Evolutionary conservation across 2,888 invertebrate species (phyloP), one percentile per base, ranked within the genome.

Genomic region (Mimas tiliae): DNA sequence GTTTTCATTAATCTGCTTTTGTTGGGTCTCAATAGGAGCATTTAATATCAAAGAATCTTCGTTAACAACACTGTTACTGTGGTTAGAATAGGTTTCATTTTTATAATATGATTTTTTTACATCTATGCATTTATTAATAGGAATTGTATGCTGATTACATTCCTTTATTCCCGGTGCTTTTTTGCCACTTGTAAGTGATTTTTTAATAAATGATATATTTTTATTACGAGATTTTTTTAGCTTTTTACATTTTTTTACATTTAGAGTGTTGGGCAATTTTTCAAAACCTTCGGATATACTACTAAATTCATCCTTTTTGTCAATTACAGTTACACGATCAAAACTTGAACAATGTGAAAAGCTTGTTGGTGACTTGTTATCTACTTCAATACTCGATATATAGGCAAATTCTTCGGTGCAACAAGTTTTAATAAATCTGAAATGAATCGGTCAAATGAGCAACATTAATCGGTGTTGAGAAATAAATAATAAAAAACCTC

Each of bases 261-360:
- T 73, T 19, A 73, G 72, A 7, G 69, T 64, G 65, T 69, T 77
- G 2, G 70, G 19, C 21, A 77, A 73, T 62, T 79, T 75, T 69
- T 79, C 74, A 53, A 81, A 72, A 67, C 74, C 71, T 68, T 76
- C 50, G 58, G 76, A 76, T 21, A 80, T 70, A 70, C 79, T 72
- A 34, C 62, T 74, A 63, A 81, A 76, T 12, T 85, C 77, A 50
- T 82, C 77, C 67, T 84, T 70, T 42, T 86, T 89, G 63, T 87
- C 83, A 65, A 93, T 89, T 9, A 93, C 90, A 0, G 92, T 93
- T 34, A 92, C 75, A 63, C 90, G 85, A 75, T 89, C 91, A 70
- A 81, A 76, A 76, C 91, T 91, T 1, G 89, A 85, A 3, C 85
- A 79, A 51, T 70, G 83, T 9, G 91, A 87, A 67, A 76, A 74